A percentile compares a stretch with the other conserved stretches of the same genome.
Evolutionary conservation across 2,797 vertebrate genomes (phyloP).

Genomic region (Gambelia wislizenii): DNA sequence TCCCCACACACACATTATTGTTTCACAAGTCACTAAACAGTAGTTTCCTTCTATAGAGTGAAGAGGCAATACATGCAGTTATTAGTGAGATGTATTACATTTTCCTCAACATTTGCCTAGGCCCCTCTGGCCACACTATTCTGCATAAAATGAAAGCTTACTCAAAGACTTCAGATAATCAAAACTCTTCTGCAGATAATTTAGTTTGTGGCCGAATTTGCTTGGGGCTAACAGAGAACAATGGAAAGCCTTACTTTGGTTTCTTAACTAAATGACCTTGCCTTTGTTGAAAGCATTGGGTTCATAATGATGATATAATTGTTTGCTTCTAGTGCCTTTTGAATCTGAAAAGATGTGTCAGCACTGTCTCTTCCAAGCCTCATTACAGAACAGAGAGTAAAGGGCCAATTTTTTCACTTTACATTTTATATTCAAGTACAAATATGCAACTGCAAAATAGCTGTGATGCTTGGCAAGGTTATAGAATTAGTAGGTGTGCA

Average conservation of each 20-base stretch:
- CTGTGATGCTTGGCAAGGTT: background rate
- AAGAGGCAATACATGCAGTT: background rate
- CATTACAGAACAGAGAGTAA: background rate
- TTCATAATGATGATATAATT: background rate
- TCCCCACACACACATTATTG: background rate
- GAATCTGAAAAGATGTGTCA: background rate
- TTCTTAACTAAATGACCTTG: background rate
- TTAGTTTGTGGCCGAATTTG: constrained; percentile 1
- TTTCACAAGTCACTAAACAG: background rate
- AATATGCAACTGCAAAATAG: background rate
- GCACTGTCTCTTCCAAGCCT: background rate
- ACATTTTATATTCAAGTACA: background rate
- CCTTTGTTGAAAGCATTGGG: background rate
- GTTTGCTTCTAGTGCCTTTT: background rate
- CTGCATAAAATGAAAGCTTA: constrained; percentile 10
- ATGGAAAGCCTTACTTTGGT: background rate
- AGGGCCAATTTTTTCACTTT: background rate
- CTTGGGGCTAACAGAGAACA: background rate
- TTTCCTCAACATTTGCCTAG: background rate
- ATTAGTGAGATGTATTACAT: background rate
- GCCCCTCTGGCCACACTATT: background rate
- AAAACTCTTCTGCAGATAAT: background rate
- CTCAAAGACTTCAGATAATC: background rate
- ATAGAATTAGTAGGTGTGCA: background rate
- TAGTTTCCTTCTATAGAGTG: background rate